Evolutionary conservation across 2,113 vertebrate species (phyloP), one percentile per base, ranked within the genome.

Genomic region (Oceanites oceanicus): DNA sequence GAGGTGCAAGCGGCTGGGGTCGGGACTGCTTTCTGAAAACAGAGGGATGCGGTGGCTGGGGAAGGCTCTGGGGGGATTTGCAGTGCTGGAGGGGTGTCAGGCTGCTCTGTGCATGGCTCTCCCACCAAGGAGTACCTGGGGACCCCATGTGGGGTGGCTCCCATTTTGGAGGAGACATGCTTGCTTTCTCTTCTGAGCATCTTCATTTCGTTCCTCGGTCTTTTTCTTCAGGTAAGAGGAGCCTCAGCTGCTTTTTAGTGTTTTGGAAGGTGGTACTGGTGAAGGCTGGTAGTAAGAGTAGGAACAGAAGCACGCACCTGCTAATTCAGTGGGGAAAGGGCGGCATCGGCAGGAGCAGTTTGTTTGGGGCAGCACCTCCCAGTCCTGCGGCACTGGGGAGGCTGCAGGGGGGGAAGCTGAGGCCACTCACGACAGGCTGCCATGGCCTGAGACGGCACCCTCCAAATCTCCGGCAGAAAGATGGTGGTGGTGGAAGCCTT

Each of bases 361-460:
- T 68, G 65, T 36, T 66, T 22, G 36, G 65, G 68, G 70, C 70
- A 94, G 73, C 55, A 79, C 22, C 50, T 56, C 47, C 45, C 10
- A 27, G 47, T n/a, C 34, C 88, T 58, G 44, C 0, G 0, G 59
- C 2, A 6, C 62, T 26, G 5, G 26, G 44, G n/a, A 67, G 5
- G 63, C 53, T 72, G 66, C 1, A 0, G 9, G 11, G 18, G 40
- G 18, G 40, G 36, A 11, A 65, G 50, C n/a, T 1, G 10, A 42
- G 58, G 63, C 58, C 23, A 27, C 26, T 8, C 52, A 34, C 0
- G 2, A 17, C 0, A 0, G 49, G 12, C n/a, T 73, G 65, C n/a
- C 23, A 5, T 15, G n/a, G 80, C 10, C 44, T 50, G 79, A 29
- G 47, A 47, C 8, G 0, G 0, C 20, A 6, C 15, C 32, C 36